Conservation (phyloP, 2,797 vertebrate genomes). For the Liasis olivaceus region DNA sequence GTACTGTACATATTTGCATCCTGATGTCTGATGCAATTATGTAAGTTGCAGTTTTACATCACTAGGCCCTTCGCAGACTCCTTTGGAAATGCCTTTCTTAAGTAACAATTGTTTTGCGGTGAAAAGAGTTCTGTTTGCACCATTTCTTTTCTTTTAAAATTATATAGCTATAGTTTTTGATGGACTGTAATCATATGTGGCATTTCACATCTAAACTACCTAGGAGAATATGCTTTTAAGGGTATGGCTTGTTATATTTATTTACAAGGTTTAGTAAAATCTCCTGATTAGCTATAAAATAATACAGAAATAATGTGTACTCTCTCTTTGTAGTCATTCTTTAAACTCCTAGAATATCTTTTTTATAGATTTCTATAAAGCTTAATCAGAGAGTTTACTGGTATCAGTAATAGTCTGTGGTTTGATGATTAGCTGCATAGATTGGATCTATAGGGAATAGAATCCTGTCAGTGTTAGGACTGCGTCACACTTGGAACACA, state of each 20-base stretch:
- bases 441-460: not conserved
- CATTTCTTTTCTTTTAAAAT: slow-evolving; percentile 7
- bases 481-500: not conserved
- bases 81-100: not conserved
- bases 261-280: not conserved
- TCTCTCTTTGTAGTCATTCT: not conserved
- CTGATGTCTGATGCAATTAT: not conserved
- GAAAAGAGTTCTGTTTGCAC: slow-evolving; percentile 58
- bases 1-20: no score
- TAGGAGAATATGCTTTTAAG: not conserved
- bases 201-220: slow-evolving; percentile 52
- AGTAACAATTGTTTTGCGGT: slow-evolving; percentile 7
- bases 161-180: not conserved
- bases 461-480: not conserved
- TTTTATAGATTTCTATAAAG: no score
- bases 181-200: slow-evolving; percentile 45
- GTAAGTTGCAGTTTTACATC: not conserved
- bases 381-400: not conserved
- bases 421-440: not conserved
- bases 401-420: not conserved
- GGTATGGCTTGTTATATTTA: slow-evolving; percentile 3
- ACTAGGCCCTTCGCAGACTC: not conserved
- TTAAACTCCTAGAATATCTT: not conserved
- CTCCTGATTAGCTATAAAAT: slow-evolving; percentile 8
- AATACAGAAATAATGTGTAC: not conserved